Conservation (phyloP, 2,888 invertebrate genomes). For the Dasypolia templi region DNA sequence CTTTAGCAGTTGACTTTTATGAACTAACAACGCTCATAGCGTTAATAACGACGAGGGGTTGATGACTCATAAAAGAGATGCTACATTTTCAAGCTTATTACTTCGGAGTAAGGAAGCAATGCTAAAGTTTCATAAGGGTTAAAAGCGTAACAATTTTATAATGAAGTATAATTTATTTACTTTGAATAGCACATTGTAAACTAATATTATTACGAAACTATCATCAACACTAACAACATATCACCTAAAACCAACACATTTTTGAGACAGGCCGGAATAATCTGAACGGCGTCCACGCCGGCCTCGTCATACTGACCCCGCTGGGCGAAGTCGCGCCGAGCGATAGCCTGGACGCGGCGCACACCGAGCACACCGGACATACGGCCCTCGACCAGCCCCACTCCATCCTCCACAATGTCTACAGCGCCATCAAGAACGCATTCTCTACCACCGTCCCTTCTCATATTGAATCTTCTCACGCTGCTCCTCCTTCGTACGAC, state of each 20-base stretch:
- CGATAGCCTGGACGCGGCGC: constrained; percentile 76
- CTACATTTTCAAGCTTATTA: neutral
- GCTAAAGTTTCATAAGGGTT: too few species aligned
- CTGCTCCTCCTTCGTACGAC: constrained; percentile 23
- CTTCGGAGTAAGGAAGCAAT: neutral
- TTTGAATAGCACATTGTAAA: constrained; percentile 27
- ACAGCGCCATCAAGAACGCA: constrained; percentile 84
- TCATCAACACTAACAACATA: constrained; percentile 45
- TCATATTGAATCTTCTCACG: constrained; percentile 22
- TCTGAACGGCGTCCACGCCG: constrained; percentile 87
- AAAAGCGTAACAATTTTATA: neutral
- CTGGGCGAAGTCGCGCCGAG: constrained; percentile 77
- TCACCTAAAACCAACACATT: constrained; percentile 69
- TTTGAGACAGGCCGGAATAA: constrained; percentile 88
- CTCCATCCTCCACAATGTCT: constrained; percentile 83
- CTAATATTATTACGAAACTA: constrained; percentile 21
- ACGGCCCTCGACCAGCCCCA: constrained; percentile 84
- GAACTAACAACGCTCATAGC: neutral
- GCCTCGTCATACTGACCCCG: constrained; percentile 86
- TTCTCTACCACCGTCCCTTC: constrained; percentile 70
- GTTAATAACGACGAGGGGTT: too few species aligned
- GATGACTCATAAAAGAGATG: neutral
- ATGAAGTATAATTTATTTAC: constrained; percentile 9
- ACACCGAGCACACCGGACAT: constrained; percentile 71
- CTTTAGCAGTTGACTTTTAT: constrained; percentile 12